Evolutionary conservation across 2,888 invertebrate species (phyloP).

Genomic region (Cosmorhoe ocellata): DNA sequence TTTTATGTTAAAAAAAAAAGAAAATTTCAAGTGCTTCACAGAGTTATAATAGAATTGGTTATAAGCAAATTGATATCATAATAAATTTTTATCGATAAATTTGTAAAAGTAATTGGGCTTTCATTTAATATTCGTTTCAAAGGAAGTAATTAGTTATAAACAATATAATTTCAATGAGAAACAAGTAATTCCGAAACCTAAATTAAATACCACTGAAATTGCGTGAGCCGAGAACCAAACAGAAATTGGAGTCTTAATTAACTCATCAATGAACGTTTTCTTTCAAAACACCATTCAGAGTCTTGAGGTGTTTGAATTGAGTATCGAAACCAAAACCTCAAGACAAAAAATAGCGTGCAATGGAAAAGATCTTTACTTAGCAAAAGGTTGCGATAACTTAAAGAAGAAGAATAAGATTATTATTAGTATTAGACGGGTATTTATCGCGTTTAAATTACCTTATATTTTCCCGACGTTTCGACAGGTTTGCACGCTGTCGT

Average conservation of each 20-base stretch:
- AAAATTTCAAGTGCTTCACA: conserved; percentile 39
- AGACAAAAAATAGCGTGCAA: too few relatives aligned
- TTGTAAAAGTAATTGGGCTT: background rate
- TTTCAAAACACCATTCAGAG: conserved; percentile 54
- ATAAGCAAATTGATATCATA: conserved; percentile 32
- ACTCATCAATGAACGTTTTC: conserved; percentile 67
- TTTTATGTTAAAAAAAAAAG: conserved; percentile 48
- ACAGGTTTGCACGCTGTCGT: too few relatives aligned
- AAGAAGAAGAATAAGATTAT: too few relatives aligned
- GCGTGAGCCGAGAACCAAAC: background rate
- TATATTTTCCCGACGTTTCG: too few relatives aligned
- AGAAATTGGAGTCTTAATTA: conserved; percentile 51
- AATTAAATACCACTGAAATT: conserved; percentile 7
- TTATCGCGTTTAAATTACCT: too few relatives aligned
- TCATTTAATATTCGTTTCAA: background rate
- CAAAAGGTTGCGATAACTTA: background rate
- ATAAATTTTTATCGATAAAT: conserved; percentile 1
- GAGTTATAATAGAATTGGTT: conserved; percentile 57
- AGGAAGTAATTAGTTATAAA: background rate
- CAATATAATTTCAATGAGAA: background rate
- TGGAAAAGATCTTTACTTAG: too few relatives aligned
- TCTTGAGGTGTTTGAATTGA: conserved; percentile 30
- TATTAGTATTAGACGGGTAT: too few relatives aligned
- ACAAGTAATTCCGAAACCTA: background rate
- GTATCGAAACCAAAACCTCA: too few relatives aligned